phyloP scores from a whole-genome alignment of 2,888 invertebrate species.

The Oscheius sp. region DNA sequence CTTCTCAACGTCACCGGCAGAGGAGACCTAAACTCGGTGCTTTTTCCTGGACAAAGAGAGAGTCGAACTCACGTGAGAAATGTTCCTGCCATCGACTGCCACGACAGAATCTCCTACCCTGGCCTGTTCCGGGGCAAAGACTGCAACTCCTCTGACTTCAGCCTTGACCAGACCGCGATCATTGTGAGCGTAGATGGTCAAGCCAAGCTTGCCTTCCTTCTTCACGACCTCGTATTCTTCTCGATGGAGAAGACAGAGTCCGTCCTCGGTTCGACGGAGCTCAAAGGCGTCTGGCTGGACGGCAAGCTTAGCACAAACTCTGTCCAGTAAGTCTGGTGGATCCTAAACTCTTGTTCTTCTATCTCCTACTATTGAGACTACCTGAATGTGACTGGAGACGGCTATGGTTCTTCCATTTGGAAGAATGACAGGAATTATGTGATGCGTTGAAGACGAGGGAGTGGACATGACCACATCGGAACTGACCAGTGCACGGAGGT shows the following conservation, averaged over 20 bases:
- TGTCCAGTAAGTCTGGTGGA: constrained; percentile 25
- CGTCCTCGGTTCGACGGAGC: constrained; percentile 19
- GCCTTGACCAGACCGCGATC: constrained; percentile 53
- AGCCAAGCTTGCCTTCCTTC: constrained; percentile 51
- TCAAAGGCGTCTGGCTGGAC: constrained; percentile 36
- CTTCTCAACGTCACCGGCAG: constrained; percentile 57
- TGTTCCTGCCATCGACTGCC: constrained; percentile 54
- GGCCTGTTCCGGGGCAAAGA: constrained; percentile 51
- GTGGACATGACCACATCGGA: constrained; percentile 21
- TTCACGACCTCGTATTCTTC: constrained; percentile 56
- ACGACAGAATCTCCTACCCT: constrained; percentile 56
- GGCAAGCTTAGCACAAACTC: constrained; percentile 31
- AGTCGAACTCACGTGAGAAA: constrained; percentile 35
- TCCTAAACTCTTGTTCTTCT: constrained; percentile 8
- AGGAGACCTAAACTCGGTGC: constrained; percentile 34
- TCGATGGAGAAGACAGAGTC: constrained; percentile 26
- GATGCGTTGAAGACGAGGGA: constrained; percentile 22
- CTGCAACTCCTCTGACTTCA: constrained; percentile 57
- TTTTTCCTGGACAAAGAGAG: neutral
- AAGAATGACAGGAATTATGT: constrained; percentile 34
- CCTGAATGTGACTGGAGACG: constrained; percentile 16
- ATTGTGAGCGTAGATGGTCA: constrained; percentile 60
- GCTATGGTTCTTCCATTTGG: constrained; percentile 39
- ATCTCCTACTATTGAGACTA: neutral
- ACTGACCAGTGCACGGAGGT: constrained; percentile 34